Evolutionary conservation across 2,113 vertebrate genomes (phyloP).

Genomic region (Casuarius casuarius): DNA sequence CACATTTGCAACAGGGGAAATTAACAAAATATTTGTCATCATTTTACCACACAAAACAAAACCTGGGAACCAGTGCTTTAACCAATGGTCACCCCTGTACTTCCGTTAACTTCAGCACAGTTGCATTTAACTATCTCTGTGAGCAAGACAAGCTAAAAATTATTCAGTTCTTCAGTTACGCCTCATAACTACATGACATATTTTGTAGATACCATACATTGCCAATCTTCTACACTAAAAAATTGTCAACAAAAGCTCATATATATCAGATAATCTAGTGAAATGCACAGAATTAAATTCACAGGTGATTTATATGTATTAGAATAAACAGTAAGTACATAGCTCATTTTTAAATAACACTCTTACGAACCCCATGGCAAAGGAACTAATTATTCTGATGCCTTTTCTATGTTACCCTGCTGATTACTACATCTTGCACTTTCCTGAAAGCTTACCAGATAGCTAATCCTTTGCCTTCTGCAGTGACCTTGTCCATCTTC

Average conservation of each 20-base stretch:
- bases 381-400: not conserved
- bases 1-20: not conserved
- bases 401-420: not conserved
- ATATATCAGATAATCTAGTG: not conserved
- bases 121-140: conserved; percentile 35
- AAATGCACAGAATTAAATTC: not conserved
- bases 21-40: not conserved
- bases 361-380: not conserved
- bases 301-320: fast-evolving
- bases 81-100: not conserved
- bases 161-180: not conserved
- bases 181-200: not conserved
- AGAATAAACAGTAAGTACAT: fast-evolving
- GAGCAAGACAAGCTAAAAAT: conserved; percentile 19
- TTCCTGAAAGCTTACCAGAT: not conserved
- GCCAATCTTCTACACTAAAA: not conserved
- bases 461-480: not conserved
- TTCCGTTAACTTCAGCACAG: conserved; percentile 28
- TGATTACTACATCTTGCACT: not conserved
- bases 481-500: not conserved
- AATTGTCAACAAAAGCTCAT: not conserved
- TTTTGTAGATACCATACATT: not conserved
- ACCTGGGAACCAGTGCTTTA: not conserved
- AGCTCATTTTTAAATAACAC: not conserved
- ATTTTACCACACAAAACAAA: not conserved